A percentile compares a stretch with the other conserved stretches of the same genome.
phyloP scores from a whole-genome alignment of 1,140 invertebrate species.

The Gonioctena quinquepunctata region DNA sequence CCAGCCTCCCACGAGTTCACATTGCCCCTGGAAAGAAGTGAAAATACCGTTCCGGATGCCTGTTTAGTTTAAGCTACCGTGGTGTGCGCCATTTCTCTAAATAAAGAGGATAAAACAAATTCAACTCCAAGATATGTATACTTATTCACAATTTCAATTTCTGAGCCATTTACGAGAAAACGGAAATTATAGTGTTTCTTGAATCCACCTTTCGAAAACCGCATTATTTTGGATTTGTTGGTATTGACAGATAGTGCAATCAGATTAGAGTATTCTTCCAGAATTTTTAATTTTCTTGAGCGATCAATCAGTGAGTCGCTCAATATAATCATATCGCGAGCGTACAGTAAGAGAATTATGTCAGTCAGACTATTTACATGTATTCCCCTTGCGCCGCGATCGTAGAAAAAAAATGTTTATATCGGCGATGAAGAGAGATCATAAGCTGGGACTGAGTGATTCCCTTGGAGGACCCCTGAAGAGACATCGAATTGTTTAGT shows the following conservation, averaged over 20 bases:
- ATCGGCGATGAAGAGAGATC: neutral
- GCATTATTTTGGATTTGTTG: neutral
- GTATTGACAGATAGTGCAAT: neutral
- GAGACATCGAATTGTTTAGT: neutral
- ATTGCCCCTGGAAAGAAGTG: too few relatives aligned
- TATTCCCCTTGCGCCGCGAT: neutral
- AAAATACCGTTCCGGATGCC: too few relatives aligned
- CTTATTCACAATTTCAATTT: neutral
- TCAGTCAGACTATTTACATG: neutral
- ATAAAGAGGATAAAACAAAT: neutral
- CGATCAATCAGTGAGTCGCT: neutral
- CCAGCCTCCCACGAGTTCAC: too few relatives aligned
- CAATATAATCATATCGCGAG: neutral
- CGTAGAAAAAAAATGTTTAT: neutral
- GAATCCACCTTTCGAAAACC: neutral
- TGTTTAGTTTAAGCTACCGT: too few relatives aligned
- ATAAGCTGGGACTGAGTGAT: neutral
- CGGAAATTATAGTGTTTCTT: neutral
- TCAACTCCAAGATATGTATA: neutral
- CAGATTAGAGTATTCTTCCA: neutral
- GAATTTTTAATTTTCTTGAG: neutral
- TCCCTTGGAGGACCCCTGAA: neutral
- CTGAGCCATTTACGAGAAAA: neutral
- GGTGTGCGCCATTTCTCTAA: neutral
- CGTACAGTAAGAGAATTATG: neutral